Evolutionary conservation across 2,888 invertebrate species (phyloP).

Genomic region (Exocentrus adspersus): DNA sequence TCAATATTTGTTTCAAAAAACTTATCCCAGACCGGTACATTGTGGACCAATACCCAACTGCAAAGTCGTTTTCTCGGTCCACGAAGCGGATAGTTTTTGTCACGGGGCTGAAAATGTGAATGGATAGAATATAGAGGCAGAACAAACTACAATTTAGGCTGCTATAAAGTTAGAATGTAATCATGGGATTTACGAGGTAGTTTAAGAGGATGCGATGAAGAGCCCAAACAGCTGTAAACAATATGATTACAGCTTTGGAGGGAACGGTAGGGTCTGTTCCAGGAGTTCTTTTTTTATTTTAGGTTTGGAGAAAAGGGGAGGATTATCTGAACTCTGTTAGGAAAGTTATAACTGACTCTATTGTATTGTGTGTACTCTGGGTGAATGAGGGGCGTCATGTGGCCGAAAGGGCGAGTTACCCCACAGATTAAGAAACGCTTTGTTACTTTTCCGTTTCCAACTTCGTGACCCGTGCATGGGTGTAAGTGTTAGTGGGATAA

Average conservation of each 20-base stretch:
- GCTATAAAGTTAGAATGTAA: slow-evolving; percentile 6
- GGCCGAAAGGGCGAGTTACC: too few species aligned
- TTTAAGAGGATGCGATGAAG: slow-evolving; percentile 7
- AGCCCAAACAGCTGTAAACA: slow-evolving; percentile 6
- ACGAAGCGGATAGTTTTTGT: neutral
- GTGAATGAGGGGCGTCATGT: too few species aligned
- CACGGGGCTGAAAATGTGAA: neutral
- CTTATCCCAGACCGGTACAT: too few species aligned
- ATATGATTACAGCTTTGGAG: neutral
- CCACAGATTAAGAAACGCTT: too few species aligned
- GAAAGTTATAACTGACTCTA: too few species aligned
- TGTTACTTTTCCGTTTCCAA: too few species aligned
- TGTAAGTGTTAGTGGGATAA: too few species aligned
- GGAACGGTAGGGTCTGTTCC: neutral
- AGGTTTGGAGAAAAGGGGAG: neutral
- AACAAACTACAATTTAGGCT: neutral
- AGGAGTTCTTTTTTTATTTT: neutral
- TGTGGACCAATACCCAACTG: too few species aligned
- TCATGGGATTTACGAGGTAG: neutral
- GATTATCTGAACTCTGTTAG: neutral
- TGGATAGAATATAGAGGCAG: neutral
- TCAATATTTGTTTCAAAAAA: too few species aligned
- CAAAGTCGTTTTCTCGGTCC: neutral
- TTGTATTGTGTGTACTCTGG: too few species aligned
- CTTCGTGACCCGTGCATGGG: too few species aligned